These are phyloP conservation scores for Penaeus monodon DNA, from an alignment of 2,888 invertebrate species.

Conservation along the genomic window DNA sequence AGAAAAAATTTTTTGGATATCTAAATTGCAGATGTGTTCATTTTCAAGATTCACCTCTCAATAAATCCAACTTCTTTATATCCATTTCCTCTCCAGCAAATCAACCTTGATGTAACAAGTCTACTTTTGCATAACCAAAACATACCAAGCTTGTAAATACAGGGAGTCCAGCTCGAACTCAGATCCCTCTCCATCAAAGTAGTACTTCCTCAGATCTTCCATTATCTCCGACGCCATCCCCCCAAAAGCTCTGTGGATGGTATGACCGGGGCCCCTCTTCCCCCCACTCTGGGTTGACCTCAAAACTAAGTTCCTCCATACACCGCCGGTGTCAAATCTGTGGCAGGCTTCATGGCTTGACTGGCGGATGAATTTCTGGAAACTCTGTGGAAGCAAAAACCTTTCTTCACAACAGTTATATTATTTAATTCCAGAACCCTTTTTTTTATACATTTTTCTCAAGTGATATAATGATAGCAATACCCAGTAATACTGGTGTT, in stretches of 20 bases:
- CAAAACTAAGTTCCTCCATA: conserved; percentile 73
- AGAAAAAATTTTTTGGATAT: too few relatives aligned
- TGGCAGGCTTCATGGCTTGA: conserved; percentile 69
- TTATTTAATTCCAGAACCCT: too few relatives aligned
- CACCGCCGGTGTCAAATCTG: conserved; percentile 71
- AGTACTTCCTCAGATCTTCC: conserved; percentile 66
- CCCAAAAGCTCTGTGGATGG: conserved; percentile 69
- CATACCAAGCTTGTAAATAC: conserved; percentile 68
- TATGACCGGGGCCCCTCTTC: conserved; percentile 71
- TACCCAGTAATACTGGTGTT: not conserved
- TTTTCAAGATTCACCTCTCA: too few relatives aligned
- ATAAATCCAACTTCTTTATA: too few relatives aligned
- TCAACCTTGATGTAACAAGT: too few relatives aligned
- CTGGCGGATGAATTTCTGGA: conserved; percentile 69
- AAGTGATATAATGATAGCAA: not conserved
- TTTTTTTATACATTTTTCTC: too few relatives aligned
- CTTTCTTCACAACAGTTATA: too few relatives aligned
- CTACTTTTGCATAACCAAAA: not conserved
- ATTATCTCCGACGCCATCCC: conserved; percentile 66
- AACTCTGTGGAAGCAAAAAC: conserved; percentile 66
- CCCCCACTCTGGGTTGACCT: conserved; percentile 71
- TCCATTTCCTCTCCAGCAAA: too few relatives aligned
- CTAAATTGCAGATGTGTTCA: too few relatives aligned
- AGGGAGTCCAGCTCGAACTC: conserved; percentile 66
- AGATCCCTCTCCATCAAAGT: conserved; percentile 65